phyloP scores from a whole-genome alignment of 2,797 vertebrate genomes.

The Myotis findleyi region DNA sequence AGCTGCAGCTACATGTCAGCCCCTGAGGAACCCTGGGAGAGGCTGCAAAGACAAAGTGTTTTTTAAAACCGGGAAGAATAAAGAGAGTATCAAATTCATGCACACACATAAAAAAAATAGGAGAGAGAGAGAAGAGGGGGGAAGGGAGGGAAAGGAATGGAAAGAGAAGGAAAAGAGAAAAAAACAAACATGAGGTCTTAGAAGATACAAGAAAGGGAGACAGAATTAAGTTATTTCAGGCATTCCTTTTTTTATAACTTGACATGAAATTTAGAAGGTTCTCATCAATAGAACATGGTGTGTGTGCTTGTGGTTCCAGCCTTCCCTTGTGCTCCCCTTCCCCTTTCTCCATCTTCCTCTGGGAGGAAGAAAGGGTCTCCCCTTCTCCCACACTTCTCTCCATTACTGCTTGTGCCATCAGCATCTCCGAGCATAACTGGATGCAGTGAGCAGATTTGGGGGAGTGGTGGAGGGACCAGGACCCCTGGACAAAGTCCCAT shows the following conservation, averaged over 20 bases:
- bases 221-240: neutral
- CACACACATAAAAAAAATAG: neutral
- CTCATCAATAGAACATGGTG: neutral
- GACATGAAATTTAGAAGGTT: neutral
- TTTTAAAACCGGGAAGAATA: neutral
- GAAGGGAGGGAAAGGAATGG: neutral
- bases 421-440: fast-evolving
- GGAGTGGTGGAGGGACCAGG: neutral
- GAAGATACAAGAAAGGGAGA: neutral
- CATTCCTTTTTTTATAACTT: neutral
- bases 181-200: neutral
- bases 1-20: neutral
- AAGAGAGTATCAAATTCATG: neutral
- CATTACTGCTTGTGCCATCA: no score
- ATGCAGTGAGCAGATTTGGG: neutral
- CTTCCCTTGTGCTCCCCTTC: neutral
- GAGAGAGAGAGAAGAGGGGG: no score
- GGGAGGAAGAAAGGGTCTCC: neutral
- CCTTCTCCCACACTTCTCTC: neutral
- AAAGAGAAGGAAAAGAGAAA: neutral
- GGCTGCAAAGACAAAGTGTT: neutral
- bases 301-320: neutral
- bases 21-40: neutral
- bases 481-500: neutral
- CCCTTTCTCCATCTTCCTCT: neutral